Percentiles rank a stretch among this genome's conserved stretches.
Conservation (phyloP, 2,797 vertebrate genomes). For the Onychomys leucogaster region DNA sequence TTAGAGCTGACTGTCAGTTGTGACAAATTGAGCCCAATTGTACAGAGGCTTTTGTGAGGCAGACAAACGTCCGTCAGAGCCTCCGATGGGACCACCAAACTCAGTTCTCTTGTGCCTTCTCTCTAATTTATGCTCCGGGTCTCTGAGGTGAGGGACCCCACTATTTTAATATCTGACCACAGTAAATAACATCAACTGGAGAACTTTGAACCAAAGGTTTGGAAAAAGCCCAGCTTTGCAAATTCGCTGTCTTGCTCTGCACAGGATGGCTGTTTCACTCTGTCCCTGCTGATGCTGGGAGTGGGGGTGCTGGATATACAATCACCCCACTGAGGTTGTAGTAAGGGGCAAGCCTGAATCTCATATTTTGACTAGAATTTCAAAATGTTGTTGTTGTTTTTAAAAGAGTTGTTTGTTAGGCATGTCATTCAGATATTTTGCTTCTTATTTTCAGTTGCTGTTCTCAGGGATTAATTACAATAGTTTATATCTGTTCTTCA, state of each 20-base stretch:
- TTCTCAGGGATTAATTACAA: constrained; percentile 19
- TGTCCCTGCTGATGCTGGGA: background rate
- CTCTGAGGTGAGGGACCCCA: constrained; percentile 26
- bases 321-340: background rate
- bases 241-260: background rate
- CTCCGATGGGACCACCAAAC: constrained; percentile 64
- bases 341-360: background rate
- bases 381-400: constrained; percentile 20
- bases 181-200: constrained; percentile 69
- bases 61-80: constrained; percentile 63
- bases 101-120: constrained; percentile 63
- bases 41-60: constrained; percentile 59
- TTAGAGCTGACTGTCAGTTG: constrained; percentile 61
- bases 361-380: background rate
- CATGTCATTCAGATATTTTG: background rate
- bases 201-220: constrained; percentile 30
- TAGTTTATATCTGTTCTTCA: background rate
- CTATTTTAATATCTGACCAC: constrained; percentile 61
- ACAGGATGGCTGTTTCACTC: rapidly evolving
- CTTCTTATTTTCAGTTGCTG: background rate
- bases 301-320: background rate
- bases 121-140: constrained; percentile 56
- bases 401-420: constrained; percentile 12
- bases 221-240: background rate
- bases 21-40: constrained; percentile 72